A percentile compares a stretch with the other conserved stretches of the same genome.
Conservation (phyloP, 2,888 invertebrate genomes). For the Acanthosepion pharaonis region DNA sequence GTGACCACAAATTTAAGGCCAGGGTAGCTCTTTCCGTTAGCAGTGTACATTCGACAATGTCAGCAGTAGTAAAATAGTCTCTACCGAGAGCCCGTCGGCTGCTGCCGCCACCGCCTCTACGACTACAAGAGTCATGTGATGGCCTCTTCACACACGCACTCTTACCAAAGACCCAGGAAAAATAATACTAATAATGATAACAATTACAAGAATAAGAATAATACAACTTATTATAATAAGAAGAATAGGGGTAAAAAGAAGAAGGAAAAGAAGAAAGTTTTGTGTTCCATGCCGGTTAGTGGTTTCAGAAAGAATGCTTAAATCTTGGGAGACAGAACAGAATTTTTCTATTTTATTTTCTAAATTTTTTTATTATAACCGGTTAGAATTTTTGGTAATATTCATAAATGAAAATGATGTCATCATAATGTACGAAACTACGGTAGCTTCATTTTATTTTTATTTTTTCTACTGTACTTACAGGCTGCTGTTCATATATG, state of each 20-base stretch:
- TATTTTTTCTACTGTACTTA: background rate
- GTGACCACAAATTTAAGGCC: slow-evolving; percentile 15
- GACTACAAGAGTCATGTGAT: background rate
- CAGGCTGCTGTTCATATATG: background rate
- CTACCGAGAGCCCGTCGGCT: background rate
- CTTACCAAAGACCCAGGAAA: background rate
- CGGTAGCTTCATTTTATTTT: background rate
- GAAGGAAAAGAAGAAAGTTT: background rate
- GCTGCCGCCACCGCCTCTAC: background rate
- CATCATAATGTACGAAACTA: background rate
- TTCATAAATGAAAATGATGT: slow-evolving; percentile 22
- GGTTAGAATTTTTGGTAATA: background rate
- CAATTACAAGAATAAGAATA: background rate
- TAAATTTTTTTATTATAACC: background rate
- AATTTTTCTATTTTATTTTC: background rate
- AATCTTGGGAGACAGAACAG: too few relatives aligned
- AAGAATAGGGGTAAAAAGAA: background rate
- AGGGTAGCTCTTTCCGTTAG: slow-evolving; percentile 33
- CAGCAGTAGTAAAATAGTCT: background rate
- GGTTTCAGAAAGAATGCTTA: too few relatives aligned
- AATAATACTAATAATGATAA: background rate
- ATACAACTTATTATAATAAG: background rate
- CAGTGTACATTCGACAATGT: background rate
- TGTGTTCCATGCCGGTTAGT: background rate
- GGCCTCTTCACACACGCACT: background rate